Evolutionary conservation across 2,888 invertebrate species (phyloP), one percentile per base, ranked within the genome.

Genomic region (Pilophorus perplexus): DNA sequence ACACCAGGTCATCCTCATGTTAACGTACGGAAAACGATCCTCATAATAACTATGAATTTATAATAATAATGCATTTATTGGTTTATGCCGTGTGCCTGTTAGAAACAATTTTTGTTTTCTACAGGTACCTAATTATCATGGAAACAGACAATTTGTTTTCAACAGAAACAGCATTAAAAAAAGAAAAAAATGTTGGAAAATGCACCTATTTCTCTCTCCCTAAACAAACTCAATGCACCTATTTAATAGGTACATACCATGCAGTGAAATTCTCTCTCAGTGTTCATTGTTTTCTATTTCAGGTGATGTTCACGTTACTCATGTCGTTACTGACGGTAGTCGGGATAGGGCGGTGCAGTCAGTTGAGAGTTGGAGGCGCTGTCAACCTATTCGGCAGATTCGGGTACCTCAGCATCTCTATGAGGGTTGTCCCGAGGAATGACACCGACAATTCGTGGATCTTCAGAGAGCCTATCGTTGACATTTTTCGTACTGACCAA

Each of bases 331-430:
- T 64, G 64, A 23, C 42, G 12, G 27, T 54, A 14, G 38, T 38
- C 18, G 52, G 37, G 3, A 12, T 46, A 14, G 50, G 52, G 25
- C 50, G 52, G 22, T 33, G 38, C 22, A 25, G 40, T 1, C 64
- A 72, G 60, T 54, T 87, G 62, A 84, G 87, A 72, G 85, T 90
- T 71, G 93, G 92, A 72, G 87, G 89, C 75, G 89, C 90, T 70
- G 87, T 92, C 74, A 91, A 92, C 78, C 84, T 92, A 74, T 92
- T 92, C 77, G 82, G 82, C 69, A 79, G 83, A 57, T 76, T 74
- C 67, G 89, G 89, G 71, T 89, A 89, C 79, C 81, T 89, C 75
- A 86, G 88, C 76, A 88, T 89, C 76, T 89, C 88, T 76, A 89
- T 90, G 89, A 83, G 88, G 57, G 74, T 74, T n/a, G 72, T 74